Base-by-base conservation (phyloP, 2,797 vertebrate genomes). In the Schizothorax lantsangensis region DNA sequence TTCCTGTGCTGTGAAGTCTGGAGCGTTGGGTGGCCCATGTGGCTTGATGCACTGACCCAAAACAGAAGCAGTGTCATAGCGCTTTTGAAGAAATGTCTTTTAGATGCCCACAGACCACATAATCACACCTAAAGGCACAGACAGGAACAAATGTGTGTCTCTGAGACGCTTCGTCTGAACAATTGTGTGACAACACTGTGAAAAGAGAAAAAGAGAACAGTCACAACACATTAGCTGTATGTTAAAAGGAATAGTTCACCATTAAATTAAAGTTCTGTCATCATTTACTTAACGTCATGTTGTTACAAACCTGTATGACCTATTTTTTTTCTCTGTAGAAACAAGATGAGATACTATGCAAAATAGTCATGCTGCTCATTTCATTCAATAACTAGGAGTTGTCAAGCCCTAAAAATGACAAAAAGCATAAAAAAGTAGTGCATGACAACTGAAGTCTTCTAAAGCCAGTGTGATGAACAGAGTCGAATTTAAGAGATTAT, bases 21-120 rank as follows among this genome's bases (percentile, higher is more conserved):
- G 33, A 64, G n/a, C 11, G 2, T 62, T 47, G n/a, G 75, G 62
- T 7, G 21, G 12, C 49, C 73, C 64, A 54, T 66, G 21, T 52
- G 81, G 38, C 64, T 62, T 74, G 10, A 52, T 54, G 77, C 47
- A 81, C 40, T 85, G 83, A 85, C 83, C 87, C 83, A 45, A 43
- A 84, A 52, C 19, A 74, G 71, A 84, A 88, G 40, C 75, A 84
- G 38, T 84, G 73, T n/a, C 59, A 77, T 30, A 40, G 33, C 6
- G 3, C 36, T 52, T 84, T 33, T 26, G 21, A 40, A 40, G 57
- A 84, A 75, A 84, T 52, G 59, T 66, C 47, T 78, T 77, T 84
- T 21, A 54, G 33, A 40, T 84, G 73, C 43, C 23, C 59, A 84
- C 2, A 49, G 45, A 84, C 57, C 33, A 68, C 75, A 36, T 14